Percentiles rank a stretch among this genome's conserved stretches.
phyloP scores from a whole-genome alignment of 1,140 invertebrate genomes.

The Babylonia areolata region DNA sequence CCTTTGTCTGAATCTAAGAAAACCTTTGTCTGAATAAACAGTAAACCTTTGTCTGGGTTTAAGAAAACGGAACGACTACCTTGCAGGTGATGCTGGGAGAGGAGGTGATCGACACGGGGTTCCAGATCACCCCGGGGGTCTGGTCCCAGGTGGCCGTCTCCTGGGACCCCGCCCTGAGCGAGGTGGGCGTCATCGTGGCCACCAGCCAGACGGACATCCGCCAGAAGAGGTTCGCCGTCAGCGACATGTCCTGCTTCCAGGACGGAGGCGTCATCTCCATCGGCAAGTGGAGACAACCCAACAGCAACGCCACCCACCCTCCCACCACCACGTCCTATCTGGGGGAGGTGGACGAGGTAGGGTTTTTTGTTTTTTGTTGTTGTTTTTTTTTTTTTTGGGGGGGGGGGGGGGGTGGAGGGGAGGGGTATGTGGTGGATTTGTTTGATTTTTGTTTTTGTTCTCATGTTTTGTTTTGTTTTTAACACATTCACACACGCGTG shows the following conservation, averaged over 20 bases:
- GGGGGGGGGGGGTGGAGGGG: too few species aligned
- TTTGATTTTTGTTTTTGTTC: too few species aligned
- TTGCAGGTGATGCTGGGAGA: neutral
- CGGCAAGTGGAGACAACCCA: constrained; percentile 6
- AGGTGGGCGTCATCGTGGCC: neutral
- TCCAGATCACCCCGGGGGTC: neutral
- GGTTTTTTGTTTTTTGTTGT: too few species aligned
- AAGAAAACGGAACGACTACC: too few species aligned
- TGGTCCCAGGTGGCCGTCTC: constrained; percentile 1
- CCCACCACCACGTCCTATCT: neutral
- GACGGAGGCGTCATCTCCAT: neutral
- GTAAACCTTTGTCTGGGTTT: too few species aligned
- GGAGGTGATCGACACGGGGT: neutral
- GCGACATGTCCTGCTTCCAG: constrained; percentile 3
- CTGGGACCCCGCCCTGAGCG: neutral
- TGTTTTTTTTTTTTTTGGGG: too few species aligned
- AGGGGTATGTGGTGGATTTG: too few species aligned
- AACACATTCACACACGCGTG: too few species aligned
- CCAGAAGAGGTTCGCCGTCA: neutral
- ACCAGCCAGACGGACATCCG: neutral
- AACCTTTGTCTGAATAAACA: too few species aligned
- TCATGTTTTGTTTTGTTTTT: too few species aligned
- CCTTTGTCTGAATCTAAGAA: too few species aligned
- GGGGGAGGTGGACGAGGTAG: constrained; percentile 1
- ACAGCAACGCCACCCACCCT: neutral